Evolutionary conservation across 2,888 invertebrate genomes (phyloP).

Genomic region (Dryomyza anilis): DNA sequence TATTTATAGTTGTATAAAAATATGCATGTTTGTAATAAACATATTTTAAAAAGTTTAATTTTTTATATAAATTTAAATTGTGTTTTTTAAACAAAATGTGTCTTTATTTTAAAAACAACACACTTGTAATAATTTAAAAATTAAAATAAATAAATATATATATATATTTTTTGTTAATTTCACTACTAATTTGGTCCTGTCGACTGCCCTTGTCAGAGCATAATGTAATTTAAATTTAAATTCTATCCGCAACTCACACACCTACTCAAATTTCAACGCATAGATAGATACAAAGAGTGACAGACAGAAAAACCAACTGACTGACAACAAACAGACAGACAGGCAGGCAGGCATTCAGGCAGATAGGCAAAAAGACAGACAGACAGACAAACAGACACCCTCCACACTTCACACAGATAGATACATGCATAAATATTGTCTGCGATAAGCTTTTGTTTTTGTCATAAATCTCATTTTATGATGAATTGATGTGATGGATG

Average conservation of each 20-base stretch:
- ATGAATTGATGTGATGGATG: constrained; percentile 54
- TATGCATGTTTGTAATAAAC: too few relatives aligned
- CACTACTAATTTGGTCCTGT: too few relatives aligned
- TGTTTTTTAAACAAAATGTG: too few relatives aligned
- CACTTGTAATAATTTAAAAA: too few relatives aligned
- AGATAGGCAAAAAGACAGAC: too few relatives aligned
- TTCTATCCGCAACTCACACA: constrained; percentile 22
- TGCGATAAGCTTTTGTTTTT: constrained; percentile 60
- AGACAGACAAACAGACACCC: constrained; percentile 10
- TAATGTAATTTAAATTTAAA: constrained; percentile 35
- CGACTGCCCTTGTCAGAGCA: constrained; percentile 10
- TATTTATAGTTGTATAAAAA: too few relatives aligned
- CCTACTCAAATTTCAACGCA: not conserved
- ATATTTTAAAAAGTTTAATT: too few relatives aligned
- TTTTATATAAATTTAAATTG: too few relatives aligned
- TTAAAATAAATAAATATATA: too few relatives aligned
- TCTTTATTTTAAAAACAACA: too few relatives aligned
- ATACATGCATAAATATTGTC: constrained; percentile 52
- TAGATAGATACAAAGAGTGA: constrained; percentile 7
- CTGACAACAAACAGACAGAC: constrained; percentile 15
- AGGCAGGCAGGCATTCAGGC: constrained; percentile 8
- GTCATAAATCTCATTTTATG: constrained; percentile 60
- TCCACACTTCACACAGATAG: constrained; percentile 10
- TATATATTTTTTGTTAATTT: too few relatives aligned
- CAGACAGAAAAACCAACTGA: constrained; percentile 12